A percentile compares a stretch with the other conserved stretches of the same genome.
Conservation (phyloP, 2,797 vertebrate genomes). For the Epinephelus coioides region DNA sequence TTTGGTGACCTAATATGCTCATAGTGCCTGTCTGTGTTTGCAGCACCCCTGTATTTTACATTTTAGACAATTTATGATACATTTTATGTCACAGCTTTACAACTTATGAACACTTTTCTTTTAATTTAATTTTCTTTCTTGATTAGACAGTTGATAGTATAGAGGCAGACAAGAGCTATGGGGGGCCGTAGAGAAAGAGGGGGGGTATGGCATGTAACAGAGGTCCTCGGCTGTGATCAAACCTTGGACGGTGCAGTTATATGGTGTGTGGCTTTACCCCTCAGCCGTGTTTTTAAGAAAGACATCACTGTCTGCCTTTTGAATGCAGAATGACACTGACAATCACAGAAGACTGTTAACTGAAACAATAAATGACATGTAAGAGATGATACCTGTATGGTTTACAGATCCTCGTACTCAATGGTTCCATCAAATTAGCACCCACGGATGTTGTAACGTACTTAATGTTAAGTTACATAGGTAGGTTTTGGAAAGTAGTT, state of each 20-base stretch:
- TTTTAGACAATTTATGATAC: not conserved
- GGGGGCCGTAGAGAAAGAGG: not conserved
- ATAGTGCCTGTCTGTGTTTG: constrained; percentile 25
- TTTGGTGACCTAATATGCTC: not conserved
- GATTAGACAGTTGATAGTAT: too few relatives aligned
- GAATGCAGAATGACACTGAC: constrained; percentile 7
- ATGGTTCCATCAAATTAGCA: too few relatives aligned
- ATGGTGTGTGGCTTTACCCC: not conserved
- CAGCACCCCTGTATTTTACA: not conserved
- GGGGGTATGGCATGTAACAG: too few relatives aligned
- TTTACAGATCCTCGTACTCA: not conserved
- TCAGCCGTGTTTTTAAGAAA: not conserved
- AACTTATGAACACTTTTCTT: not conserved
- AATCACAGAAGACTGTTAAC: constrained; percentile 1
- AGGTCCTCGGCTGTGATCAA: not conserved
- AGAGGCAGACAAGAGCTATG: not conserved
- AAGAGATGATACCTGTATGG: not conserved
- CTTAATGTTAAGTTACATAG: too few relatives aligned
- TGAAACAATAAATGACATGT: not conserved
- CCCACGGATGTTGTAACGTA: too few relatives aligned
- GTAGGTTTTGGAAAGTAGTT: too few relatives aligned
- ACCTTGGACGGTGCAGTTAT: not conserved
- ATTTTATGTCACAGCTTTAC: not conserved
- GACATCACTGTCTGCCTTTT: not conserved
- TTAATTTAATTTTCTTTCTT: not conserved